A percentile compares a stretch with the other conserved stretches of the same genome.
phyloP scores from a whole-genome alignment of 2,888 invertebrate genomes.

The Penaeus monodon region DNA sequence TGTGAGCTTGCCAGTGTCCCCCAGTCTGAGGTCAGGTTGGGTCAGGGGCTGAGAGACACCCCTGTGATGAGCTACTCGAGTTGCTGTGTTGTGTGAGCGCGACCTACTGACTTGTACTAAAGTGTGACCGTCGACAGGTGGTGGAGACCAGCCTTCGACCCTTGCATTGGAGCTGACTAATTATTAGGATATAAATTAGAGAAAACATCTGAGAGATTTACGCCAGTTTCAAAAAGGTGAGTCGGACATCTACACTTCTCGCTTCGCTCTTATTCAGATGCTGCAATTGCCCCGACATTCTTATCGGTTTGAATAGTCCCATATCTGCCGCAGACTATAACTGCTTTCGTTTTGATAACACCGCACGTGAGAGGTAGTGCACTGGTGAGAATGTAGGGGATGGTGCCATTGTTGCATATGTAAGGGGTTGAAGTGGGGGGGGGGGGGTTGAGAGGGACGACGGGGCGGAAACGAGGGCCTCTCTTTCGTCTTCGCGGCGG shows the following conservation, averaged over 20 bases:
- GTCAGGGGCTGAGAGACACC: not conserved
- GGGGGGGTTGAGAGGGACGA: not conserved
- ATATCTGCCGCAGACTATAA: no score
- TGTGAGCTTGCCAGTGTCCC: not conserved
- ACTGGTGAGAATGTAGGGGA: no score
- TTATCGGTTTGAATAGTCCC: no score
- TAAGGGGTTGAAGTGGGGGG: not conserved
- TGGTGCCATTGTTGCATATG: not conserved
- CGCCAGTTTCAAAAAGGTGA: constrained; percentile 16
- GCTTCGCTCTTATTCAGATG: no score
- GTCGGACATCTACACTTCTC: not conserved
- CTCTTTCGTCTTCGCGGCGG: not conserved
- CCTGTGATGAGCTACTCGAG: constrained; percentile 14
- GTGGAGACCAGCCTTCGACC: not conserved
- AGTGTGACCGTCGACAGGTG: no score
- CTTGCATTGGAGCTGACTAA: not conserved
- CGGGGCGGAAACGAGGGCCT: not conserved
- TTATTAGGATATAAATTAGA: constrained; percentile 5
- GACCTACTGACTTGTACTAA: no score
- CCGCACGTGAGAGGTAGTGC: no score
- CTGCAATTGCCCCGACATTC: no score
- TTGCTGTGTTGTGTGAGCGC: not conserved
- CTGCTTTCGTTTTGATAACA: no score
- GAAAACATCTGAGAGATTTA: not conserved
- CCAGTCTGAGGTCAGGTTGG: constrained; percentile 2